Evolutionary conservation across 2,888 invertebrate genomes (phyloP).

Genomic region (Phalangium opilio): DNA sequence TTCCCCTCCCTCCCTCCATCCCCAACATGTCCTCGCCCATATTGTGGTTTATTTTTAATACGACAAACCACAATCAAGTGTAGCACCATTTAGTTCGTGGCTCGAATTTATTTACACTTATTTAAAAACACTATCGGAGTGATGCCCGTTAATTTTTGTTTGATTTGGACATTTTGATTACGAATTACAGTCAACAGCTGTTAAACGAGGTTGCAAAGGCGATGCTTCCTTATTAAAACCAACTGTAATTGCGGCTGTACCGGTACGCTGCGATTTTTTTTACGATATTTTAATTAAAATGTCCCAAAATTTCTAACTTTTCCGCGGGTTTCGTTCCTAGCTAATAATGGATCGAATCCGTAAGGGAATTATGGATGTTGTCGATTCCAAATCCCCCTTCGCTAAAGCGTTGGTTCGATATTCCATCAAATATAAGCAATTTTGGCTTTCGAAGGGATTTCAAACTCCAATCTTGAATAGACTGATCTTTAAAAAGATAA

Average conservation of each 20-base stretch:
- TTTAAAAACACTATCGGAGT: background rate
- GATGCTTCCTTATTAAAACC: constrained; percentile 82
- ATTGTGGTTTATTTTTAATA: too few species aligned
- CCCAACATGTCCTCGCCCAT: too few species aligned
- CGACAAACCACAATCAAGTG: too few species aligned
- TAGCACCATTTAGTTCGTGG: too few species aligned
- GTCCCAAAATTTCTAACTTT: too few species aligned
- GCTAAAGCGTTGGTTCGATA: constrained; percentile 78
- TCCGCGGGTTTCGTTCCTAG: constrained; percentile 35
- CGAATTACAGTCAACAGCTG: constrained; percentile 70
- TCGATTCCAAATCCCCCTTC: constrained; percentile 54
- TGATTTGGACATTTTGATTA: background rate
- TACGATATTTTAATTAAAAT: too few species aligned
- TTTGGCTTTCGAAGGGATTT: constrained; percentile 51
- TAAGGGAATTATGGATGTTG: constrained; percentile 90
- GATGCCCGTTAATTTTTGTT: background rate
- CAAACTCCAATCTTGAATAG: constrained; percentile 39
- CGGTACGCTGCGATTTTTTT: constrained; percentile 41
- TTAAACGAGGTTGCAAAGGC: constrained; percentile 84
- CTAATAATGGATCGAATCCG: constrained; percentile 92
- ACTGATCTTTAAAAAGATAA: constrained; percentile 46
- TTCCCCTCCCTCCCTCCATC: too few species aligned
- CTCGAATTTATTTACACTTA: background rate
- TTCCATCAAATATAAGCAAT: constrained; percentile 81
- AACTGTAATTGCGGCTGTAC: constrained; percentile 90